Conservation (phyloP, 2,888 invertebrate species). For the Sclerodermus sp. region DNA sequence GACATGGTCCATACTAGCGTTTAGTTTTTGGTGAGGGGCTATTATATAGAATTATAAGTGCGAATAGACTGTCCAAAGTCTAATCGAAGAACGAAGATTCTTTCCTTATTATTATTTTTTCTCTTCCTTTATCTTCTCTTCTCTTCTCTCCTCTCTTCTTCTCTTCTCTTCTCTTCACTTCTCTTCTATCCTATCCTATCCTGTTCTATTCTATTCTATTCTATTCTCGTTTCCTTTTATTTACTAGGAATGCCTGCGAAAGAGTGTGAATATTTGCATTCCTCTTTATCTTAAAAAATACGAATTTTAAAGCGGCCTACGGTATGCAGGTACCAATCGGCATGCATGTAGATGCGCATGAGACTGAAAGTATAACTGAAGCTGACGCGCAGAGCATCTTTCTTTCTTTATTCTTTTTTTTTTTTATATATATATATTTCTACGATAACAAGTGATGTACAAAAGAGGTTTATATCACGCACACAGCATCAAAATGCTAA, state of each 20-base stretch:
- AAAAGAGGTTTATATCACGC: slow-evolving; percentile 14
- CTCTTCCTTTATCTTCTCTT: no score
- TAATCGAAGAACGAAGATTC: no score
- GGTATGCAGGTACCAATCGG: slow-evolving; percentile 37
- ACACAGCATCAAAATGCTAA: slow-evolving; percentile 26
- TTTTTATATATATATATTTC: no score
- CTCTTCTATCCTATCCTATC: no score
- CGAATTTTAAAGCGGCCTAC: slow-evolving; percentile 47
- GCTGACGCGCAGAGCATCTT: slow-evolving; percentile 34
- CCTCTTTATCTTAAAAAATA: slow-evolving; percentile 45
- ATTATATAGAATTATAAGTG: slow-evolving; percentile 31
- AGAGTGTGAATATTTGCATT: slow-evolving; percentile 41
- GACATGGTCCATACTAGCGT: slow-evolving; percentile 39
- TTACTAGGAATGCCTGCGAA: slow-evolving; percentile 47
- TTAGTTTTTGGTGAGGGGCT: slow-evolving; percentile 54
- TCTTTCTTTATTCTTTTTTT: no score
- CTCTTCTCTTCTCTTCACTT: no score
- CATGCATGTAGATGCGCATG: slow-evolving; percentile 44
- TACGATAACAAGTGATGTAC: slow-evolving; percentile 30
- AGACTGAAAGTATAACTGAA: slow-evolving; percentile 47
- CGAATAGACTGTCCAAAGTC: no score
- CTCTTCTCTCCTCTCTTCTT: no score
- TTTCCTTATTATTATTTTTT: no score
- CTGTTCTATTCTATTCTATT: no score
- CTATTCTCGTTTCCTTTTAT: no score